Evolutionary conservation across 1,140 invertebrate genomes (phyloP).

Genomic region (Aphidius ervi): DNA sequence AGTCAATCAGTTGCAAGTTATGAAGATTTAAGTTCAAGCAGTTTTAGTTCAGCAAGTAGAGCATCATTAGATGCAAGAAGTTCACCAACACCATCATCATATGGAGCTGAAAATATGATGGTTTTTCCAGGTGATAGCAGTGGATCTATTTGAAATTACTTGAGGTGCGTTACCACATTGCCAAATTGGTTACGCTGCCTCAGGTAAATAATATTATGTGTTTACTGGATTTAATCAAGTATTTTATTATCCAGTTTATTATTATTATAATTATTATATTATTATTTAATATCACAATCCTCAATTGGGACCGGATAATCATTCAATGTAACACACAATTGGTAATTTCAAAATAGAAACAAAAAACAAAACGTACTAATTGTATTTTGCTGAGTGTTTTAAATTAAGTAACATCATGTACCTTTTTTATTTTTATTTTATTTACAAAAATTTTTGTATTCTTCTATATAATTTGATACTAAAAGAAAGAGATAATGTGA

Average conservation of each 20-base stretch:
- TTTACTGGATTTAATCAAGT: not conserved
- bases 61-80: slow-evolving; percentile 74
- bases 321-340: no score
- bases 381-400: no score
- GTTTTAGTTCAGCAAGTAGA: slow-evolving; percentile 74
- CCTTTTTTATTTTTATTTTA: not conserved
- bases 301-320: no score
- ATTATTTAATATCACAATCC: no score
- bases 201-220: slow-evolving; percentile 31
- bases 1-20: slow-evolving; percentile 59
- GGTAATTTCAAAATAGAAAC: no score
- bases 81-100: slow-evolving; percentile 60
- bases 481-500: not conserved
- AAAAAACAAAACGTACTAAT: no score
- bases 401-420: not conserved
- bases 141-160: slow-evolving; percentile 59
- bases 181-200: slow-evolving; percentile 45
- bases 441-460: not conserved
- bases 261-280: not conserved
- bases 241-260: not conserved
- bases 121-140: slow-evolving; percentile 73
- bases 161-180: slow-evolving; percentile 39
- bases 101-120: slow-evolving; percentile 68
- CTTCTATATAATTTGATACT: no score
- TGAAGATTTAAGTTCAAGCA: slow-evolving; percentile 75